These are phyloP conservation scores for Dione vanillae DNA, from an alignment of 2,888 invertebrate species.

Conservation along the genomic window DNA sequence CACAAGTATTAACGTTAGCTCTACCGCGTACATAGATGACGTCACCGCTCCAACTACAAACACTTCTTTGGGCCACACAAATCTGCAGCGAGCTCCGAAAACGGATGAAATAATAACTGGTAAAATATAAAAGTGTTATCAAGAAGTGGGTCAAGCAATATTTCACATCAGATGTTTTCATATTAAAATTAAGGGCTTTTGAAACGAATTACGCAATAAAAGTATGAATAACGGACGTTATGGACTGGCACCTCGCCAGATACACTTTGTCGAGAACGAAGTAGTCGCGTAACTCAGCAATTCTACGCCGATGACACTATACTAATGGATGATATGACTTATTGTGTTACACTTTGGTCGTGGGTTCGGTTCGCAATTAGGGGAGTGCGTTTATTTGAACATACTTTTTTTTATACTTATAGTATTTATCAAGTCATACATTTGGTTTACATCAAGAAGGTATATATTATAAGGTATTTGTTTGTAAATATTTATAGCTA, in stretches of 20 bases:
- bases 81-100: background rate
- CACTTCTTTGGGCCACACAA: background rate
- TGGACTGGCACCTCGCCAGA: conserved; percentile 24
- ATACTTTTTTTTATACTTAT: too few relatives aligned
- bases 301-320: background rate
- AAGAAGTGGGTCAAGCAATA: conserved; percentile 22
- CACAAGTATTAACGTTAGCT: background rate
- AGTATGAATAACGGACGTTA: conserved; percentile 18
- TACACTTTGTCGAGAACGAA: conserved; percentile 2
- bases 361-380: too few relatives aligned
- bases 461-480: too few relatives aligned
- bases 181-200: conserved; percentile 27
- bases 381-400: too few relatives aligned
- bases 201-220: conserved; percentile 28
- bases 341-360: background rate
- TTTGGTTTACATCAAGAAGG: too few relatives aligned
- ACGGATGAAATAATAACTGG: too few relatives aligned
- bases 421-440: too few relatives aligned
- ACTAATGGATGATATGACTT: background rate
- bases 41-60: background rate
- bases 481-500: too few relatives aligned
- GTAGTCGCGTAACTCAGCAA: conserved; percentile 14
- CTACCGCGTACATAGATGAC: background rate
- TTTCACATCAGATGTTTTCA: conserved; percentile 29
- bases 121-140: conserved; percentile 3